Conservation (phyloP, 1,140 invertebrate genomes). For the Dendrolimus punctatus region DNA sequence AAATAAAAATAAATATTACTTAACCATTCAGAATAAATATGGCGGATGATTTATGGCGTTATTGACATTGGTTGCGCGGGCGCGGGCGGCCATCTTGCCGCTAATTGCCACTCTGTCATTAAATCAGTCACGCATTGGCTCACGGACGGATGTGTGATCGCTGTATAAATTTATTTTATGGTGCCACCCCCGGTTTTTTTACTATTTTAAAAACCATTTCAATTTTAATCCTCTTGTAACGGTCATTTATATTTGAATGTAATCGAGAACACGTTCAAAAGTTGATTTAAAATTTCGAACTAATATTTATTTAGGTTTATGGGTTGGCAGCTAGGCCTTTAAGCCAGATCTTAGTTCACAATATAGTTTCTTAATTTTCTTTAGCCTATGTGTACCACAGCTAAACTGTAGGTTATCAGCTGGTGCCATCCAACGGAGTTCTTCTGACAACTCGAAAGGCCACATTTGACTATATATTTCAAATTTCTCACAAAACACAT, state of each 20-base stretch:
- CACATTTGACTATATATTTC: no score
- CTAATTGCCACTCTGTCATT: constrained; percentile 53
- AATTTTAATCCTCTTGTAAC: not conserved
- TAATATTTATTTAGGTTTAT: no score
- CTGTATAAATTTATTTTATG: constrained; percentile 9
- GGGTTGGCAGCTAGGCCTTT: no score
- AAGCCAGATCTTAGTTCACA: no score
- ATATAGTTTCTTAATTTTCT: no score
- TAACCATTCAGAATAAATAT: constrained; percentile 44
- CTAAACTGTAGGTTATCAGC: no score
- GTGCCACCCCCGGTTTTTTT: constrained; percentile 12
- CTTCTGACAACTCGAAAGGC: no score
- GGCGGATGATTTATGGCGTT: constrained; percentile 50
- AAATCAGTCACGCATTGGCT: constrained; percentile 43
- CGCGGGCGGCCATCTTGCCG: constrained; percentile 47
- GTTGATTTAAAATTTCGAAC: no score
- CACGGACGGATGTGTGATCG: constrained; percentile 19
- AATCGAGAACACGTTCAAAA: no score
- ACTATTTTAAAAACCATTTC: not conserved
- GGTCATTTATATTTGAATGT: not conserved
- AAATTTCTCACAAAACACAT: no score
- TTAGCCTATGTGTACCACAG: no score
- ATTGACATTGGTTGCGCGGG: constrained; percentile 48
- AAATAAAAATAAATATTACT: constrained; percentile 25
- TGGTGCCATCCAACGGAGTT: no score